These are phyloP conservation scores for Volucella zonaria DNA, from an alignment of 2,888 invertebrate genomes.

Conservation along the genomic window DNA sequence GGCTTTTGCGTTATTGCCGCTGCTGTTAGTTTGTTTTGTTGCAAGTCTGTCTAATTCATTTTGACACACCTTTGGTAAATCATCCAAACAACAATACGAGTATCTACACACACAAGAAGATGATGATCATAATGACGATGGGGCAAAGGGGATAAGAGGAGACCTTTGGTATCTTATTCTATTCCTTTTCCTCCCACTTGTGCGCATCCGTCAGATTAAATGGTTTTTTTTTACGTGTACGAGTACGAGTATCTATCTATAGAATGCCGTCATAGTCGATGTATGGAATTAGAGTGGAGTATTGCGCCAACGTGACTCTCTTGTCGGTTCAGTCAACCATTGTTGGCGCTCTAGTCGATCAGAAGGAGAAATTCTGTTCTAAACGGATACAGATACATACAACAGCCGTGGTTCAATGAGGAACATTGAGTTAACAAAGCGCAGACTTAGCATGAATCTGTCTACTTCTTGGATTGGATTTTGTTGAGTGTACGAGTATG, in stretches of 20 bases:
- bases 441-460: slow-evolving; percentile 1
- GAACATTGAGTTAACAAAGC: slow-evolving; percentile 5
- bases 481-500: slow-evolving; percentile 13
- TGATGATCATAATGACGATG: slow-evolving; percentile 9
- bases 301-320: slow-evolving; percentile 51
- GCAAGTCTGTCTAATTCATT: slow-evolving; percentile 66
- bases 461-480: slow-evolving; percentile 2
- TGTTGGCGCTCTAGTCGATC: slow-evolving; percentile 46
- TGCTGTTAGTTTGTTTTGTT: slow-evolving; percentile 44
- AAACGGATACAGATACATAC: not conserved
- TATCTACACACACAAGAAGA: too few relatives aligned
- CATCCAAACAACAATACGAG: slow-evolving; percentile 64
- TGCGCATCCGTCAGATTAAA: slow-evolving; percentile 46
- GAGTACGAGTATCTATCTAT: slow-evolving; percentile 11
- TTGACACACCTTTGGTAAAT: slow-evolving; percentile 70
- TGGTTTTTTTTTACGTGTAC: not conserved
- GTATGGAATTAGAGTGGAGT: not conserved
- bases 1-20: slow-evolving; percentile 16
- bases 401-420: slow-evolving; percentile 10
- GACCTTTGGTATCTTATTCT: slow-evolving; percentile 20
- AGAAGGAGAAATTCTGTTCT: slow-evolving; percentile 32
- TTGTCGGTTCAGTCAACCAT: slow-evolving; percentile 57
- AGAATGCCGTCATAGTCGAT: slow-evolving; percentile 17
- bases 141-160: not conserved
- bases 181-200: slow-evolving; percentile 27